Evolutionary conservation across 2,888 invertebrate genomes (phyloP), one percentile per base, ranked within the genome.

Genomic region (Caenorhabditis sulstoni): DNA sequence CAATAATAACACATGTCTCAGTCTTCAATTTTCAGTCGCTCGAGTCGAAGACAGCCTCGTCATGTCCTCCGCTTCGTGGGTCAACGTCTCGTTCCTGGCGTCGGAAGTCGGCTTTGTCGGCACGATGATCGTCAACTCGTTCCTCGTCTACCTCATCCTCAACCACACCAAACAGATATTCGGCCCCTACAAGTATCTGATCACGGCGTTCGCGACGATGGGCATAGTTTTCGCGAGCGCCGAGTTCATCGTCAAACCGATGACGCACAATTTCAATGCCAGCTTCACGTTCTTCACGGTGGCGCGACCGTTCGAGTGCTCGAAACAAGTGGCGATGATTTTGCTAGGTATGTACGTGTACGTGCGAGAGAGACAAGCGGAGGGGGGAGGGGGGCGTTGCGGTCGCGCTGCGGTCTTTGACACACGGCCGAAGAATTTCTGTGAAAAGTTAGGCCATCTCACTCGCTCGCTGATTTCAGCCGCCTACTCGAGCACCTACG

Each of bases 201-300:
- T 70, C 1, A 20, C 70, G 18, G 55, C 70, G 14, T 77, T 68
- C 53, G 70, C 76, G 2, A 1, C 55, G 2, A 65, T 68, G 62
- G 62, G 76, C 20, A 68, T 70, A 0, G 3, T 77, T 0, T 77
- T 77, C 39, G 76, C 76, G 3, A 55, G 64, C 11, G 76, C 76
- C 7, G 76, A 77, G 64, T 77, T 65, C 41, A 22, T 77, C 11
- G 22, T 77, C 9, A 77, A 77, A 59, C 68, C 76, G 61, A 76
- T 76, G 68, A 76, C 76, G 9, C 76, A 76, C 50, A 76, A 76
- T 35, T 76, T 55, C 37, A 76, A 68, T 23, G 76, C 68, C 1
- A 76, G 76, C 39, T 76, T 76, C 35, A 67, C 67, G 2, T 76
- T 76, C 37, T 76, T 76, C 62, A 76, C 62, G 14, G n/a, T 76